Base-by-base conservation (phyloP, 2,113 vertebrate genomes). In the Rhodinocichla rosea region DNA sequence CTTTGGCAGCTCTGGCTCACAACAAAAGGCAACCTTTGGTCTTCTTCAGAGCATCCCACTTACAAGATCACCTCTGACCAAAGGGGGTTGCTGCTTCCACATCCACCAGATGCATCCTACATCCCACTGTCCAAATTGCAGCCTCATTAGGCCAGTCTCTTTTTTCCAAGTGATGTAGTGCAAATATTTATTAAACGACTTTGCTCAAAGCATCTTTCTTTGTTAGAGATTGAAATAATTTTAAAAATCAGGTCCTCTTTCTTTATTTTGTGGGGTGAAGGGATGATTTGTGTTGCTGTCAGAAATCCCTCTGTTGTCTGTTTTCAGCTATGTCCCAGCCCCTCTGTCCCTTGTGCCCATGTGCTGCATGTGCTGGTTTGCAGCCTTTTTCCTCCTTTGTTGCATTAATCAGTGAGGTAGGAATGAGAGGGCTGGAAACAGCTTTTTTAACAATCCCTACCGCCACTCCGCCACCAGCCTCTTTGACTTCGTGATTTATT, bases 401-500 rank as follows among this genome's bases (percentile, higher is more conserved):
- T 45, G 14, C 68, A 87, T 89, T 83, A 63, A 67, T 83, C 79
- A 81, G 16, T 59, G 64, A 39, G 37, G 60, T 47, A 90, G 92
- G 80, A 94, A 47, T 2, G 23, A 93, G 78, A 95, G 89, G 75
- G 21, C 64, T 92, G 79, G 89, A 92, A 95, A 89, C 47, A 75
- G 79, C 56, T 75, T 87, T 94, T 94, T 86, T 68, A 95, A 94
- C 90, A 92, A 79, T 57, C 69, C 23, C 49, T 14, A 4, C 89
- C 37, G 73, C 5, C 1, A 64, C 79, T 90, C 57, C 5, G 37
- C 87, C 79, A 94, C 45, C 77, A 94, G 79, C 64, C 84, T 83
- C 87, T 94, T 94, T 91, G 92, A 86, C 73, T 92, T 89, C 1
- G 4, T 88, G 92, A 97, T 96, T 95, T 96, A 96, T 96, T 92